Evolutionary conservation across 1,140 invertebrate genomes (phyloP), one percentile per base, ranked within the genome.

Genomic region (Rhyzopertha dominica): DNA sequence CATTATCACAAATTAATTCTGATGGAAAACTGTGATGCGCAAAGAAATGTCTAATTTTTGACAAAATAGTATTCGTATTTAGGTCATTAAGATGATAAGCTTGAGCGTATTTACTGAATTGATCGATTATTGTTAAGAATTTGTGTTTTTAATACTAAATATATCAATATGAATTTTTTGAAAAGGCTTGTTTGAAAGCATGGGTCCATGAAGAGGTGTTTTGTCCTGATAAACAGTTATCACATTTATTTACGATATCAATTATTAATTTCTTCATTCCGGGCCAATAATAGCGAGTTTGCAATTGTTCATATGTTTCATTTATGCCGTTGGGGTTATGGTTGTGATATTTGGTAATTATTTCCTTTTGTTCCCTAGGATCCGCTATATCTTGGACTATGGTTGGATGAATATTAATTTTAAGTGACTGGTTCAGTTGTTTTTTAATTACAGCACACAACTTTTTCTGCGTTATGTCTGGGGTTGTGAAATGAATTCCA

Each of bases 31-130:
- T 31, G 10, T 43, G 23, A 13, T 47, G 44, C 4, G 13, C 13
- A 16, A 47, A 13, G 26, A 39, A 39, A 13, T 17, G 14, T 38
- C 19, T 20, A 25, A 41, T 40, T 41, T 2, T 26, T 5, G 13
- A 45, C 10, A 17, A 45, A 5, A 61, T 46, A n/a, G 40, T 47
- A 14, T 54, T 37, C 12, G 28, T 34, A 4, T 43, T 53, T 31
- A 36, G 45, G 17, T 40, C 37, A 31, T 31, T 20, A 5, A 57
- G 20, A 9, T 28, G 17, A 32, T 51, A 56, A 10, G 49, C 55
- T 42, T 49, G 51, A 1, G 50, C 49, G 28, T 47, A 59, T 47
- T 53, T 58, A 10, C 56, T 58, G 25, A 60, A 61, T 24, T 43
- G 32, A 18, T 54, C 58, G 8, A 61, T 44, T 1, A 62, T 43